Base-by-base conservation (phyloP, 2,888 invertebrate species). In the Xylota segnis region DNA sequence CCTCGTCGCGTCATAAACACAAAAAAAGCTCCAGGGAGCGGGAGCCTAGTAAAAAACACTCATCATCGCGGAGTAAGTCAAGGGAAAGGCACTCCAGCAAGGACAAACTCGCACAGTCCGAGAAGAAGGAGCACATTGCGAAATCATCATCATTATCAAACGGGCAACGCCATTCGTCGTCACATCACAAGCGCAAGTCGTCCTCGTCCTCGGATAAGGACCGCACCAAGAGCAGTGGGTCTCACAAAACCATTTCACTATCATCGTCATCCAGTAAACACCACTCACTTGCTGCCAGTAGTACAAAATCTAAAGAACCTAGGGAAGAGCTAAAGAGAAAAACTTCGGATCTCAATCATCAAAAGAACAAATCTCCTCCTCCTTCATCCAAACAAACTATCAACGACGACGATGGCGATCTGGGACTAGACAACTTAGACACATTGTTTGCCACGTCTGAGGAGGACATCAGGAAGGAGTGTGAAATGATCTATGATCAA, bases 401-500 rank as follows among this genome's bases (percentile, higher is more conserved):
- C 83, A 89, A 88, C 88, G 90, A 91, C 79, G 89, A 91, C 74
- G 90, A 89, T n/a, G n/a, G n/a, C 47, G 92, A 91, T 87, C 90
- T 72, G 90, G 89, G 86, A 91, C 91, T 83, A 92, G 92, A 89
- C 92, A 93, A 88, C 91, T 91, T 47, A 91, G 90, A 82, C 6
- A 88, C 89, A 27, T 50, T 89, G 12, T 89, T 89, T 72, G 89
- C 89, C 9, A 89, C 90, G 29, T 95, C 95, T 90, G 95, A 95
- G 88, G 95, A 95, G 87, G 95, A 95, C 87, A 95, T 97, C 81
- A 95, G 96, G 89, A 95, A 96, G 89, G 97, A 98, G 92, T 98
- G 98, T 91, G 95, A 96, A 90, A 95, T 94, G 93, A 97, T 98
- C 89, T 98, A 97, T 92, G 96, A 97, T 92, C 96, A 97, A 92